phyloP scores from a whole-genome alignment of 1,140 invertebrate genomes.

The Zaprionus camerounensis region DNA sequence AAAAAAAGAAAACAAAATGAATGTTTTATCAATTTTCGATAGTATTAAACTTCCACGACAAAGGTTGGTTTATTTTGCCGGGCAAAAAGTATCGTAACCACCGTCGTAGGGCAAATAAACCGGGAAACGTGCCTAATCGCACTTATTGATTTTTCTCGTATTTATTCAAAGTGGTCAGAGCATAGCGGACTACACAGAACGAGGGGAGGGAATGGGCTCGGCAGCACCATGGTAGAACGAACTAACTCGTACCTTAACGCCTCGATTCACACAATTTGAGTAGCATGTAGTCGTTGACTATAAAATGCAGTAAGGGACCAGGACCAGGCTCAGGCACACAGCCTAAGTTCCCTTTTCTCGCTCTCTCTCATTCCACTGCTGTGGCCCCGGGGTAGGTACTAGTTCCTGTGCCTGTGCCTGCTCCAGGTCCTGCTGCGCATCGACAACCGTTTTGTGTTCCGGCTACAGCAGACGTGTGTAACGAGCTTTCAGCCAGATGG shows the following conservation, averaged over 20 bases:
- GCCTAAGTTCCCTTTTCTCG: constrained; percentile 13
- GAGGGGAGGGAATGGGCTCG: constrained; percentile 1
- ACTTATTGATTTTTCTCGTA: constrained; percentile 78
- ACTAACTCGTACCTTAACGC: constrained; percentile 82
- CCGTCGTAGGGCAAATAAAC: constrained; percentile 72
- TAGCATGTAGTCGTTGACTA: constrained; percentile 73
- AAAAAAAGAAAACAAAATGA: constrained; percentile 12
- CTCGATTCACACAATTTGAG: constrained; percentile 82
- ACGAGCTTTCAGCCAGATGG: constrained; percentile 77
- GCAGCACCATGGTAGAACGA: constrained; percentile 74
- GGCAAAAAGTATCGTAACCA: constrained; percentile 28
- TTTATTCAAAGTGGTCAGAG: constrained; percentile 68
- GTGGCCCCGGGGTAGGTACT: constrained; percentile 2
- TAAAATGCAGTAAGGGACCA: constrained; percentile 67
- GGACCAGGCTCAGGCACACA: constrained; percentile 6
- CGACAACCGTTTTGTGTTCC: constrained; percentile 57
- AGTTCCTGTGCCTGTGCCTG: constrained; percentile 13
- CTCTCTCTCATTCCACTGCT: neutral
- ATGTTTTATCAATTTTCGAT: constrained; percentile 24
- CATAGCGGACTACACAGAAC: constrained; percentile 10
- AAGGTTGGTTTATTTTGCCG: constrained; percentile 8
- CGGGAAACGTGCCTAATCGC: constrained; percentile 79
- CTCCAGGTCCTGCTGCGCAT: constrained; percentile 24
- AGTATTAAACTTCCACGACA: constrained; percentile 4
- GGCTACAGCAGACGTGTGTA: constrained; percentile 68